These are phyloP conservation scores for Sphaeramia orbicularis DNA, from an alignment of 2,797 vertebrate species.

Conservation along the genomic window DNA sequence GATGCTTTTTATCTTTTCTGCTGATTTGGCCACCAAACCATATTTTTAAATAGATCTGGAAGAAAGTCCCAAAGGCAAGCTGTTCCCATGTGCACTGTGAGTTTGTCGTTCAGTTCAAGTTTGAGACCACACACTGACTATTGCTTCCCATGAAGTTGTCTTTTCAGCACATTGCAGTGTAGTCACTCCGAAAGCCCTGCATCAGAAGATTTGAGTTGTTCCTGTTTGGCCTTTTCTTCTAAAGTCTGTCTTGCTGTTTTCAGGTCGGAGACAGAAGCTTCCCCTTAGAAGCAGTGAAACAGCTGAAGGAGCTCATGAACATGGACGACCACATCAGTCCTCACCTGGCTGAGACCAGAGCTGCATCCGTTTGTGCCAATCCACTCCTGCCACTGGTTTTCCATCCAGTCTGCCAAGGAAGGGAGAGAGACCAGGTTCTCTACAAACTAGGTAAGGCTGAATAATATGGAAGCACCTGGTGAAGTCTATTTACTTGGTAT, in stretches of 20 bases:
- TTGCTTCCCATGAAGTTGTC: not conserved
- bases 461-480: not conserved
- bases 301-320: conserved; percentile 75
- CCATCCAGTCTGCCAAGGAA: conserved; percentile 59
- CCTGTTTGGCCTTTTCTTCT: not conserved
- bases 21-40: no score
- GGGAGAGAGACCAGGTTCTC: conserved; percentile 53
- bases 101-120: not conserved
- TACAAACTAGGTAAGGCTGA: conserved; percentile 67
- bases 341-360: conserved; percentile 20
- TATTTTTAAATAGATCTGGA: no score
- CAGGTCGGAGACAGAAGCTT: conserved; percentile 76
- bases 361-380: conserved; percentile 54
- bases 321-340: conserved; percentile 24
- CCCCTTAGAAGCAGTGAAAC: conserved; percentile 76
- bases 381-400: conserved; percentile 75
- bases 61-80: no score
- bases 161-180: not conserved
- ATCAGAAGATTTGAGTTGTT: not conserved
- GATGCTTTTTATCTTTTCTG: no score
- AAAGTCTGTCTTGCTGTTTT: no score
- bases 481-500: not conserved
- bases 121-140: not conserved
- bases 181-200: not conserved
- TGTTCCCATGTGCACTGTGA: no score